Conservation (phyloP, 2,113 vertebrate genomes). For the Trachemys scripta region DNA sequence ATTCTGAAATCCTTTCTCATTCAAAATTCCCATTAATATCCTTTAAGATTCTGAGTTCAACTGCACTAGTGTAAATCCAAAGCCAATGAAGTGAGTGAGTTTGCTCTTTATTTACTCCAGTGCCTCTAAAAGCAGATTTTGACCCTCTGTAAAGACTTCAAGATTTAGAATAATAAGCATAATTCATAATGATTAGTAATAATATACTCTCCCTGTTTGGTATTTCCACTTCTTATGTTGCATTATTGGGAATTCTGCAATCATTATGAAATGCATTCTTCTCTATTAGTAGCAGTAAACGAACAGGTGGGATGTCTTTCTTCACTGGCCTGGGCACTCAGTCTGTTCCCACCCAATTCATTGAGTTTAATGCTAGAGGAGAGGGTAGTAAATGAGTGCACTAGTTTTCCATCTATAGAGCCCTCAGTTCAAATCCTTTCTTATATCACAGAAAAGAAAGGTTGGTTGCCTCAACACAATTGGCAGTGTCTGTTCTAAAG, state of each 20-base stretch:
- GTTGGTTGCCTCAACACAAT: not conserved
- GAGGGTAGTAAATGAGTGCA: not conserved
- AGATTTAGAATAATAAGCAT: not conserved
- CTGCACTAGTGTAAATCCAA: not conserved
- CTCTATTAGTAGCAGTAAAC: not conserved
- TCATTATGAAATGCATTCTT: not conserved
- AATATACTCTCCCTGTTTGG: not conserved
- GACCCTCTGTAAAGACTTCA: not conserved
- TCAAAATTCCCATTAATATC: not conserved
- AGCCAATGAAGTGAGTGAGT: not conserved
- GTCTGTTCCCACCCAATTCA: not conserved
- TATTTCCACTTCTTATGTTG: not conserved
- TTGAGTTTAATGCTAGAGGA: not conserved
- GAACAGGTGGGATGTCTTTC: not conserved
- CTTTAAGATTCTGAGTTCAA: not conserved
- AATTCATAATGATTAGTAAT: not conserved
- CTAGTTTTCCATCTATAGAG: not conserved
- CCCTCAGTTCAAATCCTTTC: not conserved
- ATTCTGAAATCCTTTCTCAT: not conserved
- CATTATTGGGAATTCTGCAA: not conserved
- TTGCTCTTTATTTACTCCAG: not conserved
- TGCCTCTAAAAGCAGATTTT: not conserved
- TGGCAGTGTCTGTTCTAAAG: not conserved
- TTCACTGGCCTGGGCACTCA: not conserved
- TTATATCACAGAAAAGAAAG: not conserved